Base-by-base conservation (phyloP, 2,113 vertebrate genomes). In the Rhea americana region DNA sequence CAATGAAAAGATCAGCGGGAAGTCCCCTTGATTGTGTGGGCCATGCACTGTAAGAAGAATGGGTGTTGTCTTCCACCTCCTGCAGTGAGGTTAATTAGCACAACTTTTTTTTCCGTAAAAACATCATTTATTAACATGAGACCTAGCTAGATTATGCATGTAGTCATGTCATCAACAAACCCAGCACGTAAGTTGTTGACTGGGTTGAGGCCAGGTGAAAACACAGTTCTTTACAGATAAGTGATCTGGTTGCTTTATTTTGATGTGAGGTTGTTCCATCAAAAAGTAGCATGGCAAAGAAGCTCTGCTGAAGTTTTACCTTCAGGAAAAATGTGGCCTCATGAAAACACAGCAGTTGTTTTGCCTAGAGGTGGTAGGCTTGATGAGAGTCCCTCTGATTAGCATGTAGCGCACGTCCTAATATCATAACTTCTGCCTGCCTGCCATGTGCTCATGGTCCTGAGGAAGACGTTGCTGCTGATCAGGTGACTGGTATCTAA, bases 281-380 rank as follows among this genome's bases (percentile, higher is more conserved):
- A 84, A 13, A 94, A 93, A 86, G 74, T 48, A 65, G 7, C 58
- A 20, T 50, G 47, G 30, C 66, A 43, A 73, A 90, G 82, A 78
- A 68, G 61, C 53, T 88, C 37, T 47, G 66, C 53, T 91, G 73
- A 53, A 4, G 18, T 70, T 93, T 88, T 1, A 62, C 91, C 93
- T 93, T 37, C 45, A 73, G 92, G 82, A 87, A 35, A 70, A 80
- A 67, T 53, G 43, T 87, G 80, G 37, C 80, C 90, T 71, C 14
- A 35, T 80, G 81, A 66, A 93, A 78, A 85, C 89, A 26, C 26
- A 74, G 83, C 76, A 78, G 82, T 93, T 96, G 89, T 88, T 94
- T 80, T 88, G 89, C 90, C 82, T 92, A 13, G 86, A 90, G 91
- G 73, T 89, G 24, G 55, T 66, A 84, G 75, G 53, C 75, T 94